These are phyloP conservation scores for Homarus americanus DNA, from an alignment of 1,140 invertebrate genomes.

Conservation along the genomic window DNA sequence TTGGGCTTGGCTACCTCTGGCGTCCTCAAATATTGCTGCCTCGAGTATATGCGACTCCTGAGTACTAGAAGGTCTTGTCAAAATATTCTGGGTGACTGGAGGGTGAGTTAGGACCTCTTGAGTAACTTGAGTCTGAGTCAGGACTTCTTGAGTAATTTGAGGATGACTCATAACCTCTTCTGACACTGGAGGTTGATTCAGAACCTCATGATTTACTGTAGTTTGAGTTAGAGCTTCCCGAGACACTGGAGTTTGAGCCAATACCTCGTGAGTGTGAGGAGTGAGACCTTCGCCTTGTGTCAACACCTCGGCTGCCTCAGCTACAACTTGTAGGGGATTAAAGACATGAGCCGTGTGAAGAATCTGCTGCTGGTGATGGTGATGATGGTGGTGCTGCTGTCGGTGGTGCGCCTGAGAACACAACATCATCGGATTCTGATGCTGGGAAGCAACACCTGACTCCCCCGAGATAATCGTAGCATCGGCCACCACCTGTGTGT, in stretches of 20 bases:
- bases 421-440: constrained; percentile 25
- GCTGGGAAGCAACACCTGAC: not conserved
- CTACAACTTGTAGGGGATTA: constrained; percentile 56
- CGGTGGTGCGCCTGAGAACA: constrained; percentile 15
- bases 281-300: constrained; percentile 42
- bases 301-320: constrained; percentile 58
- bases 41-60: constrained; percentile 3
- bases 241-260: not conserved
- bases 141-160: constrained; percentile 1
- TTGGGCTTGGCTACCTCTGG: not conserved
- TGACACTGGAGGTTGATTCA: not conserved
- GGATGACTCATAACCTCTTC: constrained; percentile 2
- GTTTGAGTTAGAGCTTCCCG: constrained; percentile 23
- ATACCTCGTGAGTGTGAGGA: constrained; percentile 26
- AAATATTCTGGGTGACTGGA: not conserved
- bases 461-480: constrained; percentile 27
- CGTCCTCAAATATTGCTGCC: constrained; percentile 1
- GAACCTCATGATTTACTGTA: constrained; percentile 2
- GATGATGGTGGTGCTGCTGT: constrained; percentile 17
- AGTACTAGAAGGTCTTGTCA: not conserved
- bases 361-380: constrained; percentile 31
- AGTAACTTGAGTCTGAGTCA: not conserved
- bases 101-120: not conserved
- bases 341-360: constrained; percentile 40
- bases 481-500: constrained; percentile 44